Evolutionary conservation across 2,888 invertebrate genomes (phyloP).

Genomic region (Heliconius charithonia): DNA sequence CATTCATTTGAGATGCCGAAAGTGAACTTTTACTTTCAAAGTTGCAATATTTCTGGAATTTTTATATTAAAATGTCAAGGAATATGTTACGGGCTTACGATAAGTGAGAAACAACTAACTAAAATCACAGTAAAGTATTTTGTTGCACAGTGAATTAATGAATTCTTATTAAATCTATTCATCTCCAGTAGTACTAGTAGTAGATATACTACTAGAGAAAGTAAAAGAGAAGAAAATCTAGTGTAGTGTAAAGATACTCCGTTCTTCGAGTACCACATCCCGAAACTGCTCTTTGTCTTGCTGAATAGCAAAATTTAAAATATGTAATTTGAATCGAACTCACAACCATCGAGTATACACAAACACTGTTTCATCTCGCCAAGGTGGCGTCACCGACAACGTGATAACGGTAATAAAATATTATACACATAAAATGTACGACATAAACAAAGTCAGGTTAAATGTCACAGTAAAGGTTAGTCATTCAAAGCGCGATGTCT

Average conservation of each 20-base stretch:
- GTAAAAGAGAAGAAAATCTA: too few relatives aligned
- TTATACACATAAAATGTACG: slow-evolving; percentile 6
- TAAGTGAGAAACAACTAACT: not conserved
- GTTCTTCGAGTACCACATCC: too few relatives aligned
- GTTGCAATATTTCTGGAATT: slow-evolving; percentile 33
- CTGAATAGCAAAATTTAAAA: too few relatives aligned
- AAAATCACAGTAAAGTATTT: not conserved
- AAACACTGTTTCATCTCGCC: not conserved
- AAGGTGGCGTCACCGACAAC: not conserved
- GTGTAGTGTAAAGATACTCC: not conserved
- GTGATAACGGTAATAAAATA: slow-evolving; percentile 4
- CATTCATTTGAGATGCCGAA: slow-evolving; percentile 75
- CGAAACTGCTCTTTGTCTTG: too few relatives aligned
- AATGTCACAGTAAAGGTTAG: slow-evolving; percentile 1
- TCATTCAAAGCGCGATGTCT: not conserved
- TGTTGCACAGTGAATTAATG: too few relatives aligned
- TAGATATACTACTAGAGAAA: too few relatives aligned
- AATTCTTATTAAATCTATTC: too few relatives aligned
- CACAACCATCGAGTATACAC: not conserved
- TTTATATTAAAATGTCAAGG: slow-evolving; percentile 9
- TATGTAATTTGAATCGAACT: not conserved
- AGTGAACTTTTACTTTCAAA: slow-evolving; percentile 79
- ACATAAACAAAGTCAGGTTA: slow-evolving; percentile 2
- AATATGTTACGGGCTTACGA: not conserved
- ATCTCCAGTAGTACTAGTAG: too few relatives aligned